Evolutionary conservation across 2,888 invertebrate species (phyloP), one percentile per base, ranked within the genome.

Genomic region (Colletes collaris): DNA sequence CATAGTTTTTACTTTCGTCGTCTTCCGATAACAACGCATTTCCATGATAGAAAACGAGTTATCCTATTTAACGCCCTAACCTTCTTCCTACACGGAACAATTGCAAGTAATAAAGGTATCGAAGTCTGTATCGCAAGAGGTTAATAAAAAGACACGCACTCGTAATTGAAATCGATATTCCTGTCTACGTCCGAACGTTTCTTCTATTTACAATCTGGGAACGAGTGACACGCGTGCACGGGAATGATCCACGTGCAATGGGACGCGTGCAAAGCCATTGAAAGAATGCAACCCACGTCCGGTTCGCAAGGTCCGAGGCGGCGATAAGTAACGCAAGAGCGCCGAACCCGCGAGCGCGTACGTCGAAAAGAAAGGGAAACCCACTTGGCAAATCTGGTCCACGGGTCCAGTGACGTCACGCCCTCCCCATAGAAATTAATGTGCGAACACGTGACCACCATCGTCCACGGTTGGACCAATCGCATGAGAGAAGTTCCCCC

Each of bases 391-490:
- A 81, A 87, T 87, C 83, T 83, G 86, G 85, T 82, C 82, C 84
- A 80, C 76, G 79, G 76, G 78, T 80, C 83, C 79, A 78, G 59
- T 85, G 87, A 87, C 86, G 83, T 82, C 86, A 87, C 73, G 75
- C 76, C 76, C 81, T 85, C 83, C 83, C 87, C 87, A 80, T 86
- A 81, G 87, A 85, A 86, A 87, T 86, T 87, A 87, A 87, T 77
- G 77, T 67, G 60, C 50, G 55, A 60, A 76, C 86, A 87, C 85
- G 87, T 86, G 86, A 87, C 68, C 68, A 71, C 58, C 76, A 75
- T 86, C 79, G 80, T 68, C 83, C 66, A 80, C 65, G 73, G 67
- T 63, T 65, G 79, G 80, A 76, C 87, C 87, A 87, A 86, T 87
- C 70, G 56, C 75, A 55, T 56, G 49, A 71, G 76, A 74, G 76